These are phyloP conservation scores for Pediacus dermestoides DNA, from an alignment of 2,888 invertebrate species.

Conservation along the genomic window DNA sequence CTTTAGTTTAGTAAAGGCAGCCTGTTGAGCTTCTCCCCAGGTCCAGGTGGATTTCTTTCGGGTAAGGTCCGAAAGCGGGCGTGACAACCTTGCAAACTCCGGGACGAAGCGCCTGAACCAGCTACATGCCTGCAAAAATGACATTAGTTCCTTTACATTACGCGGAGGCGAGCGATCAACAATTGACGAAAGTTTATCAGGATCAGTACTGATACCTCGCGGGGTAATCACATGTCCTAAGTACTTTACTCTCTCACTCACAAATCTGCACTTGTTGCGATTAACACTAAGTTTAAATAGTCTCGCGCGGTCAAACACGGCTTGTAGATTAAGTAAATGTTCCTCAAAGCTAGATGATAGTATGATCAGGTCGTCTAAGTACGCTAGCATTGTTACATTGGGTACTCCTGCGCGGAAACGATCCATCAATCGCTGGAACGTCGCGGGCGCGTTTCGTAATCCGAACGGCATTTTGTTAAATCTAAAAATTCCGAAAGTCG, in stretches of 20 bases:
- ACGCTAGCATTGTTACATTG: slow-evolving; percentile 23
- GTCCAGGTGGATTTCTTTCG: slow-evolving; percentile 14
- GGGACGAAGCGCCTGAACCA: slow-evolving; percentile 22
- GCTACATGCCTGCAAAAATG: slow-evolving; percentile 20
- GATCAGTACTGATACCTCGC: slow-evolving; percentile 18
- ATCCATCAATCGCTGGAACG: slow-evolving; percentile 31
- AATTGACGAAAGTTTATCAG: slow-evolving; percentile 21
- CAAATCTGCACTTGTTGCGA: slow-evolving; percentile 28
- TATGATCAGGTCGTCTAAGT: slow-evolving; percentile 32
- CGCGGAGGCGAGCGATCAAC: slow-evolving; percentile 13
- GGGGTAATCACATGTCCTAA: slow-evolving; percentile 25
- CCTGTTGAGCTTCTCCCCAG: slow-evolving; percentile 14
- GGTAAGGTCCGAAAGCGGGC: slow-evolving; percentile 18
- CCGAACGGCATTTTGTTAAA: slow-evolving; percentile 29
- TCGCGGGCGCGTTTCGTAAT: slow-evolving; percentile 28
- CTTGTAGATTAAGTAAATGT: slow-evolving; percentile 21
- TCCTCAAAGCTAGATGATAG: slow-evolving; percentile 24
- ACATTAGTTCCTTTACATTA: slow-evolving; percentile 18
- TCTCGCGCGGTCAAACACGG: slow-evolving; percentile 20
- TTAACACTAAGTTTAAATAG: slow-evolving; percentile 23
- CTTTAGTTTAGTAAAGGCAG: slow-evolving; percentile 21
- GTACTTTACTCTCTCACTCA: slow-evolving; percentile 18
- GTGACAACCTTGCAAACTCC: slow-evolving; percentile 19
- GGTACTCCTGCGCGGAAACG: slow-evolving; percentile 22
- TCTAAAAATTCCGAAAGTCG: slow-evolving; percentile 26